Evolutionary conservation across 92 coral and sea anemone species (phyloP).

Genomic region (Blastomussa wellsi): DNA sequence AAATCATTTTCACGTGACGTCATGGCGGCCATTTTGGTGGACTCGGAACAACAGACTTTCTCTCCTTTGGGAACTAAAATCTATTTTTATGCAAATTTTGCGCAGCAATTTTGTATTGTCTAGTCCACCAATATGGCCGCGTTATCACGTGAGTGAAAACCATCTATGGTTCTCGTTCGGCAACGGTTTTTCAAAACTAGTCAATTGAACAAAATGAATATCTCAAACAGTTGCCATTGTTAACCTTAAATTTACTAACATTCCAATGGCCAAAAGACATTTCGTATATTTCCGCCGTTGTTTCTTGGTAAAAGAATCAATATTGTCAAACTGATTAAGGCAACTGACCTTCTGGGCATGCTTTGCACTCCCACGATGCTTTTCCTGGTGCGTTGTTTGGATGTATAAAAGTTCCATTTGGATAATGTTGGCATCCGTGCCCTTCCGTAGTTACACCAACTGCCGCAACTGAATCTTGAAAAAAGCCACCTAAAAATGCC

Average conservation of each 20-base stretch:
- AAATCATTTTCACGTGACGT: no score
- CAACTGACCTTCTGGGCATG: constrained; percentile 41
- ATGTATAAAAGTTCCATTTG: constrained; percentile 28
- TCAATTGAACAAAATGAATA: no score
- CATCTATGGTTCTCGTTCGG: no score
- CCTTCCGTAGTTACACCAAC: constrained; percentile 31
- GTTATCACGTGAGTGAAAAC: no score
- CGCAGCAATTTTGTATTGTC: no score
- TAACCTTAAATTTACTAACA: not conserved
- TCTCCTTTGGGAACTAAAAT: no score
- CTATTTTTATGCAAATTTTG: no score
- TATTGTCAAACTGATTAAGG: not conserved
- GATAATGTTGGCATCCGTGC: constrained; percentile 29
- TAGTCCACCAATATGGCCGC: no score
- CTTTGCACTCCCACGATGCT: constrained; percentile 35
- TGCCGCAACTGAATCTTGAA: constrained; percentile 41
- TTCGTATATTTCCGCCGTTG: not conserved
- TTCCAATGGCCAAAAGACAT: not conserved
- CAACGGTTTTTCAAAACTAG: no score
- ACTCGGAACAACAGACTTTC: no score
- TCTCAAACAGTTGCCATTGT: no score
- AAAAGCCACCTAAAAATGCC: constrained; percentile 25
- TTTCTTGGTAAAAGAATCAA: not conserved
- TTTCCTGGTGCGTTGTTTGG: constrained; percentile 31
- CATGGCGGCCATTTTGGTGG: no score